Conservation (phyloP, 2,888 invertebrate genomes). For the Entomobrya multifasciata region DNA sequence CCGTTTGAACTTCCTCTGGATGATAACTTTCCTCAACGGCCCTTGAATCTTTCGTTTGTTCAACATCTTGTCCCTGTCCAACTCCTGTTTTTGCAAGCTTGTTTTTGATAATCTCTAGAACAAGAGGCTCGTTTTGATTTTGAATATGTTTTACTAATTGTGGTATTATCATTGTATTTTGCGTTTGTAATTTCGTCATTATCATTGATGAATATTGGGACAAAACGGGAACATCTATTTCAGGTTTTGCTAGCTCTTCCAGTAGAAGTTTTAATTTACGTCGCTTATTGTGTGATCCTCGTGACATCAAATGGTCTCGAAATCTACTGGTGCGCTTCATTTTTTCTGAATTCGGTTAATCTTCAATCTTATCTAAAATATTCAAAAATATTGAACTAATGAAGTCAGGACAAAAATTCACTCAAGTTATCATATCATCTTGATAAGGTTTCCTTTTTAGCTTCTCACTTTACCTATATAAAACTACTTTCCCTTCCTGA, state of each 20-base stretch:
- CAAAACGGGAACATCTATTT: conserved; percentile 28
- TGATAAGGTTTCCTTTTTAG: no score
- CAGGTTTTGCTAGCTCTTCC: conserved; percentile 41
- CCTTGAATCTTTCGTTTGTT: background rate
- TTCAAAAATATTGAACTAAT: no score
- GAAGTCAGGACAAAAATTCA: no score
- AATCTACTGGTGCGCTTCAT: background rate
- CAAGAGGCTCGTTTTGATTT: conserved; percentile 38
- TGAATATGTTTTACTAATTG: conserved; percentile 3
- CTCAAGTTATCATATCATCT: no score
- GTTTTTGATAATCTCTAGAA: conserved; percentile 42
- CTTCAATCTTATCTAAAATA: no score
- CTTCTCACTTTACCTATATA: no score
- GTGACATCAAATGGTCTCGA: background rate
- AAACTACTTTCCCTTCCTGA: no score
- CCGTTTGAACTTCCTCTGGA: background rate
- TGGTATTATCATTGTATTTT: conserved; percentile 25
- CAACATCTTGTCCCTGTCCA: background rate
- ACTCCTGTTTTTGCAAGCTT: background rate
- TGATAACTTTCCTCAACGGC: background rate
- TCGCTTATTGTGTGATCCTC: background rate
- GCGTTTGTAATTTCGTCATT: conserved; percentile 20
- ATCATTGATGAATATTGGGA: conserved; percentile 18
- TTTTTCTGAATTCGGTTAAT: background rate
- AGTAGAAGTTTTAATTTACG: conserved; percentile 10